Conservation (phyloP, 2,888 invertebrate genomes). For the Eupithecia dodoneata region DNA sequence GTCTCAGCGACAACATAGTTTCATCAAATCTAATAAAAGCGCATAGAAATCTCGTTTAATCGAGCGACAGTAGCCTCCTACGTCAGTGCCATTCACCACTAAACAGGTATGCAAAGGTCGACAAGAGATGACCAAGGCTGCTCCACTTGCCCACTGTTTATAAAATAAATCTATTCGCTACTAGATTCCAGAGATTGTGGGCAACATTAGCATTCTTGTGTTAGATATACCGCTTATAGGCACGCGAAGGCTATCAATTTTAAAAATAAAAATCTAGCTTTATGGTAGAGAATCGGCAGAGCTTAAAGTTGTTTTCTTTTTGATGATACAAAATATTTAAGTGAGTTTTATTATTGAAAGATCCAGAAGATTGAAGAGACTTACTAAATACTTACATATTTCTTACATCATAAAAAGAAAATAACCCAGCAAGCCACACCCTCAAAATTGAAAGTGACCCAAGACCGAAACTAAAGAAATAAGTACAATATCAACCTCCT, state of each 20-base stretch:
- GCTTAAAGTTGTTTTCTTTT: not conserved
- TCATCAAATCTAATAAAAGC: not conserved
- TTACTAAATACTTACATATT: not conserved
- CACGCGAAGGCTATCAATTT: not conserved
- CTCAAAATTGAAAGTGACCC: slow-evolving; percentile 45
- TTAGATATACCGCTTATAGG: slow-evolving; percentile 1
- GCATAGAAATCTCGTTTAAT: slow-evolving; percentile 14
- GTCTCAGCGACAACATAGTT: not conserved
- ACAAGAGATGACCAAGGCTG: slow-evolving; percentile 67
- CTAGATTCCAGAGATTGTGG: slow-evolving; percentile 26
- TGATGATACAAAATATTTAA: not conserved
- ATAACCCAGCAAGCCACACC: slow-evolving; percentile 4
- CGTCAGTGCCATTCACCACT: slow-evolving; percentile 48
- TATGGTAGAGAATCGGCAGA: not conserved
- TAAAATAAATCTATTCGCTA: slow-evolving; percentile 34
- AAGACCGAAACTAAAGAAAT: slow-evolving; percentile 41
- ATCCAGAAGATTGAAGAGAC: too few species aligned
- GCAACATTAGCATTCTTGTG: slow-evolving; percentile 11
- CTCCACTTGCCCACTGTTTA: slow-evolving; percentile 57
- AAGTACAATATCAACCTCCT: slow-evolving; percentile 13
- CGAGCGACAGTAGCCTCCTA: slow-evolving; percentile 27
- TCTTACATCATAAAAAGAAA: not conserved
- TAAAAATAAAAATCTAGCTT: not conserved
- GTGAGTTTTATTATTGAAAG: not conserved
- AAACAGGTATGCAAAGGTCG: slow-evolving; percentile 59